Evolutionary conservation across 2,113 vertebrate genomes (phyloP), one percentile per base, ranked within the genome.

Genomic region (Theropithecus gelada): DNA sequence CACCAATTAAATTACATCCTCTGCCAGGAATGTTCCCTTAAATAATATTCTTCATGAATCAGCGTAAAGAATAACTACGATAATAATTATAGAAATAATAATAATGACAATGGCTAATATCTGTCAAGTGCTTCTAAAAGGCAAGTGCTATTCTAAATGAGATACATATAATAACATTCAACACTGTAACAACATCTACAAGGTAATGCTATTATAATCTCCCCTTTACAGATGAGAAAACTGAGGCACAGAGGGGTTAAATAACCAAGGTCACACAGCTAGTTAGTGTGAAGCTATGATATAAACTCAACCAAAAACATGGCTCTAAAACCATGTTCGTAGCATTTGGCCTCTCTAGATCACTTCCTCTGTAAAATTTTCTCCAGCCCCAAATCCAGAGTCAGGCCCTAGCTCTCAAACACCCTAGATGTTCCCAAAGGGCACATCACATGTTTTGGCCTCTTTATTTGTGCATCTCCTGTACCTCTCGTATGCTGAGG

Each of bases 51-150:
- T 91, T 95, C 40, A 40, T 40, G 32, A 68, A 72, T 80, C 48
- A 87, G 52, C 85, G 86, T 92, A 92, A 81, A 92, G 52, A 76
- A 76, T 88, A 79, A n/a, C 13, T 82, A 82, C 55, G 55, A 45
- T 72, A 72, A 20, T 30, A 73, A 75, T 35, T 75, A 75, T n/a
- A n/a, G 40, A 75, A 45, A 59, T 59, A 66, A 83, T 48, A 52
- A 83, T 79, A 43, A 61, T 25, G 61, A 43, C n/a, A 88, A 23
- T 38, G 20, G 68, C 25, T 82, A 82, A 25, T 35, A 57, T 93
- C 55, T 83, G 68, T 57, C 30, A 76, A 75, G 76, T 73, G 23
- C 55, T 92, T 82, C 66, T 43, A 92, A 64, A 68, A 75, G 55
- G n/a, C 50, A 92, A 76, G 4, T 82, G 38, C 9, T 76, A 35